Percentiles rank a stretch among this genome's conserved stretches.
Conservation (phyloP, 2,888 invertebrate species). For the Thyatira batis region DNA sequence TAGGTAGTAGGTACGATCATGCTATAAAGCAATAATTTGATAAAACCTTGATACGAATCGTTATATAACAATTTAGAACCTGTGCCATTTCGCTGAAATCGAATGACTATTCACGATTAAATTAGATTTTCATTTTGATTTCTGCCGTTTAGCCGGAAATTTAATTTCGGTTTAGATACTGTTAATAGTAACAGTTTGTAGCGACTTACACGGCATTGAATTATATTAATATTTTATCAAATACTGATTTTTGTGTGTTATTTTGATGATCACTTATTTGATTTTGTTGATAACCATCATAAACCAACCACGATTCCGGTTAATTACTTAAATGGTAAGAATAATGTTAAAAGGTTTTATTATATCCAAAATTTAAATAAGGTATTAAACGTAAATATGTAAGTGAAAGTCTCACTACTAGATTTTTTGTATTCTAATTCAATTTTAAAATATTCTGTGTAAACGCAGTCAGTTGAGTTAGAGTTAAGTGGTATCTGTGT, state of each 20-base stretch:
- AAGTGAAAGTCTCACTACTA: too few species aligned
- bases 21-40: slow-evolving; percentile 20
- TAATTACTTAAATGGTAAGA: too few species aligned
- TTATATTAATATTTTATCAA: neutral
- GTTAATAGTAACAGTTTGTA: neutral
- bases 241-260: too few species aligned
- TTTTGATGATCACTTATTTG: too few species aligned
- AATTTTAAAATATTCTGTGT: neutral
- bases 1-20: too few species aligned
- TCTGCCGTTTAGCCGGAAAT: neutral
- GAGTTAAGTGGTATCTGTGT: neutral
- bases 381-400: too few species aligned
- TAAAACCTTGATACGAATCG: neutral
- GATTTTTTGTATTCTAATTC: too few species aligned
- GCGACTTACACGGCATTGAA: neutral
- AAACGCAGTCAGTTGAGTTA: neutral
- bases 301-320: too few species aligned
- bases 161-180: neutral
- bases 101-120: neutral
- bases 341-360: too few species aligned
- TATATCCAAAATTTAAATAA: too few species aligned
- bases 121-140: neutral
- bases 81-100: neutral
- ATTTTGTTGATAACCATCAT: too few species aligned
- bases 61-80: neutral